Percentiles rank a stretch among this genome's conserved stretches.
These are phyloP conservation scores for Poeciliopsis gracilis DNA, from an alignment of 2,797 vertebrate genomes.

Conservation along the genomic window DNA sequence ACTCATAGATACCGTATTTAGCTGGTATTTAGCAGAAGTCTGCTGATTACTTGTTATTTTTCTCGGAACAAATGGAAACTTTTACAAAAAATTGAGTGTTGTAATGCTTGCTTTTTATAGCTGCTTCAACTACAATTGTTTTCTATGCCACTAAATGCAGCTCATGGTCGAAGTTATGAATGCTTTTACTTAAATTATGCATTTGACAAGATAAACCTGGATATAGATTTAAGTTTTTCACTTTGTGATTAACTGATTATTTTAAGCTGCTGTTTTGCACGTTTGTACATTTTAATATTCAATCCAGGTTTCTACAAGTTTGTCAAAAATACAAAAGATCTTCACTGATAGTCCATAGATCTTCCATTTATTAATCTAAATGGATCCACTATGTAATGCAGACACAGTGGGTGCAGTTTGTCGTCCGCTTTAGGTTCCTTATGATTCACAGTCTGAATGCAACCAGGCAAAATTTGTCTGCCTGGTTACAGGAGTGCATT, in stretches of 20 bases:
- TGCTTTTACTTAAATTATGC: not conserved
- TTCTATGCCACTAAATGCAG: not conserved
- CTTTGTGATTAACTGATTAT: not conserved
- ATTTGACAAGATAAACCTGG: not conserved
- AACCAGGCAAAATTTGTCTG: conserved; percentile 27
- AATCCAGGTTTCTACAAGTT: not conserved
- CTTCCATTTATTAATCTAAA: not conserved
- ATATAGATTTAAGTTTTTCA: not conserved
- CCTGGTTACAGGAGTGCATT: conserved; percentile 40
- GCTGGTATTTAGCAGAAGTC: not conserved
- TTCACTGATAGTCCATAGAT: not conserved
- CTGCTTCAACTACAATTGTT: not conserved
- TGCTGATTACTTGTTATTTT: not conserved
- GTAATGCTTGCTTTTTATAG: not conserved
- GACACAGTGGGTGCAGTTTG: not conserved
- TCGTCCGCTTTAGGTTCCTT: not conserved
- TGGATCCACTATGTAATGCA: not conserved
- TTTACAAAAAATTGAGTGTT: not conserved
- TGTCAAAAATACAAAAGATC: not conserved
- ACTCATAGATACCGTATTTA: conserved; percentile 10
- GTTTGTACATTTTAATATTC: not conserved
- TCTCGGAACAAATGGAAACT: not conserved
- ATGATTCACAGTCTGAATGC: conserved; percentile 32
- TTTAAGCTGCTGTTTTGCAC: not conserved
- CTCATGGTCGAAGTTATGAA: not conserved